Evolutionary conservation across 2,113 vertebrate species (phyloP).

Genomic region (Mus spicilegus): DNA sequence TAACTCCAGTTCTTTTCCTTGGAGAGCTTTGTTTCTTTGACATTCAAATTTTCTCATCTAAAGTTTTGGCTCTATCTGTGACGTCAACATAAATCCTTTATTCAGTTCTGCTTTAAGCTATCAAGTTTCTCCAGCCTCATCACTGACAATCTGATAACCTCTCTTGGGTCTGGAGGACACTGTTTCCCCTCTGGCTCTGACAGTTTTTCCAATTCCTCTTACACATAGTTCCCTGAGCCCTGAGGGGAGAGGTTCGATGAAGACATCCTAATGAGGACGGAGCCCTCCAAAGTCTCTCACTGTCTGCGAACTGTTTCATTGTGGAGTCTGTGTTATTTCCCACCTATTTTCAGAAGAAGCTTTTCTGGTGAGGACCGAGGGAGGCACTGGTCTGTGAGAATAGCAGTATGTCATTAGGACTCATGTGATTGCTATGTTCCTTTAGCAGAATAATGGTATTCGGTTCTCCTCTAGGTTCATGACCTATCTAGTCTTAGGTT

Average conservation of each 20-base stretch:
- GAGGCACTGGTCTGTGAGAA: neutral
- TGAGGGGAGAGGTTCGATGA: neutral
- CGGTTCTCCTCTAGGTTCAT: neutral
- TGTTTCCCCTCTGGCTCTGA: neutral
- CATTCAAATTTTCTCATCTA: neutral
- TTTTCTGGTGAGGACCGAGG: neutral
- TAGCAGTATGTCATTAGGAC: neutral
- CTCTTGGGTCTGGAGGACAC: neutral
- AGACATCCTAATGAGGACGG: neutral
- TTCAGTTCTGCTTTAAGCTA: neutral
- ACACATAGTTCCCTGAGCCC: neutral
- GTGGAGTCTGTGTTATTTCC: neutral
- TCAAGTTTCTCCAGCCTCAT: neutral
- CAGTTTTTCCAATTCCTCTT: neutral
- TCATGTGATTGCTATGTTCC: neutral
- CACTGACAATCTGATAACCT: neutral
- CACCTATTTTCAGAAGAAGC: neutral
- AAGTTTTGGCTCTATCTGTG: neutral
- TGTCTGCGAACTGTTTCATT: neutral
- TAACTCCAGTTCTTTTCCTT: neutral
- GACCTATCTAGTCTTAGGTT: neutral
- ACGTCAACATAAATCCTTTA: neutral
- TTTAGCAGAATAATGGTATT: neutral
- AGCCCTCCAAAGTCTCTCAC: neutral
- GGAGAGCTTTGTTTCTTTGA: neutral